These are phyloP conservation scores for Tringa solitaria DNA, from an alignment of 2,113 vertebrate genomes.

Conservation along the genomic window DNA sequence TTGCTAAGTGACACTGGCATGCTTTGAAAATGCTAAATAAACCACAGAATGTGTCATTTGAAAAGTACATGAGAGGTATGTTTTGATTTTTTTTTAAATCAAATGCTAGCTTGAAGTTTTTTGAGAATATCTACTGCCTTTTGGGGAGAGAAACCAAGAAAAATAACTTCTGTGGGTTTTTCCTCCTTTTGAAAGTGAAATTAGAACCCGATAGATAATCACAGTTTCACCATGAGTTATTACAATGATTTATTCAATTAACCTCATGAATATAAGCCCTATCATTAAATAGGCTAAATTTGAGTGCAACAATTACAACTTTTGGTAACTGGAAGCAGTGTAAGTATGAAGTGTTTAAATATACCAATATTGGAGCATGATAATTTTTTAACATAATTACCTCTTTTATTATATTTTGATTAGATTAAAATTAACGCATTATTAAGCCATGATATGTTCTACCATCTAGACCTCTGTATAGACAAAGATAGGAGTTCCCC, in stretches of 20 bases:
- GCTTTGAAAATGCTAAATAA: not conserved
- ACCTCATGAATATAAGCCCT: conserved; percentile 68
- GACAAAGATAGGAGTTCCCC: conserved; percentile 86
- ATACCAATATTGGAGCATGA: conserved; percentile 75
- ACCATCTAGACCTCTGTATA: conserved; percentile 90
- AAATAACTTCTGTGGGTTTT: conserved; percentile 17
- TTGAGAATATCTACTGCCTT: not conserved
- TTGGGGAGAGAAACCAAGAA: conserved; percentile 32
- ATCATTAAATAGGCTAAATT: conserved; percentile 76
- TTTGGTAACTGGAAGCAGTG: conserved; percentile 68
- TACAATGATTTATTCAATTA: conserved; percentile 81
- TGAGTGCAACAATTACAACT: conserved; percentile 78
- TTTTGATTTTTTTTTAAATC: not conserved
- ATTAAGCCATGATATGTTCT: conserved; percentile 87
- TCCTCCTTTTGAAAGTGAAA: conserved; percentile 56
- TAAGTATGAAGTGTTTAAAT: conserved; percentile 78
- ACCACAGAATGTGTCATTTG: not conserved
- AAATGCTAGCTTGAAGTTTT: not conserved
- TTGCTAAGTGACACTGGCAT: not conserved
- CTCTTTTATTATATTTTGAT: conserved; percentile 92
- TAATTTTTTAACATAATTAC: conserved; percentile 92
- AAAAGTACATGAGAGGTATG: not conserved
- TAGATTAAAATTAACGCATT: conserved; percentile 95
- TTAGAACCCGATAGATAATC: conserved; percentile 68
- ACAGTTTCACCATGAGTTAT: conserved; percentile 70